Evolutionary conservation across 2,797 vertebrate species (phyloP), one percentile per base, ranked within the genome.

Genomic region (Dendrocincla tyrannina): DNA sequence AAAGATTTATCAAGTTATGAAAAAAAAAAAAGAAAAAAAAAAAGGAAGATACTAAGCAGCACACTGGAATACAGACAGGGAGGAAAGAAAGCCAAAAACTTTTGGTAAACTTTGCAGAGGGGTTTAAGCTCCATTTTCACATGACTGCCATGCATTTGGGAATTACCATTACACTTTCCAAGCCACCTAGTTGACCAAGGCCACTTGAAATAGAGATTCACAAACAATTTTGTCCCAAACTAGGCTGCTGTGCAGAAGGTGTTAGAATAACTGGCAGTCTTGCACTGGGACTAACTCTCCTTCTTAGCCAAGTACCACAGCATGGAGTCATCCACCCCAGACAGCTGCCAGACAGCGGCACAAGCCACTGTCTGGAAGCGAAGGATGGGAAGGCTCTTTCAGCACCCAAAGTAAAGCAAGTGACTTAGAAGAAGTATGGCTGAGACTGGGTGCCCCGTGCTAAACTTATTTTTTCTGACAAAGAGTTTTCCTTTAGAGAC

Each of bases 1-100:
- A 81, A 86, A 95, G 89, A 95, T 97, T 95, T 92, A 89, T 95
- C 93, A 95, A 95, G 60, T 46, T 46, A 46, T 46, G 44, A 46
- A 22, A 46, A 8, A 8, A 8, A 49, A 24, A 8, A 39, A 10
- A 8, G 41, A 47, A 58, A 72, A 49, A 24, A 10, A 35, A 12
- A 25, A 33, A 69, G 33, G 37, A 58, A 70, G 68, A 91, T 64
- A 84, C 30, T 81, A 89, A 92, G 47, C 85, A 97, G 82, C 73
- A 76, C 66, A 47, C 66, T 89, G 41, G 42, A 89, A 68, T 58
- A 89, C 0, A 77, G 53, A 87, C 42, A 28, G n/a, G 13, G 79
- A 85, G n/a, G 22, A 95, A 91, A 53, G 49, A 52, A 75, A 88
- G 42, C 79, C 41, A 80, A 80, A 93, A 82, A 91, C 55, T 80